Conservation (phyloP, 2,888 invertebrate genomes). For the Autographa gamma region DNA sequence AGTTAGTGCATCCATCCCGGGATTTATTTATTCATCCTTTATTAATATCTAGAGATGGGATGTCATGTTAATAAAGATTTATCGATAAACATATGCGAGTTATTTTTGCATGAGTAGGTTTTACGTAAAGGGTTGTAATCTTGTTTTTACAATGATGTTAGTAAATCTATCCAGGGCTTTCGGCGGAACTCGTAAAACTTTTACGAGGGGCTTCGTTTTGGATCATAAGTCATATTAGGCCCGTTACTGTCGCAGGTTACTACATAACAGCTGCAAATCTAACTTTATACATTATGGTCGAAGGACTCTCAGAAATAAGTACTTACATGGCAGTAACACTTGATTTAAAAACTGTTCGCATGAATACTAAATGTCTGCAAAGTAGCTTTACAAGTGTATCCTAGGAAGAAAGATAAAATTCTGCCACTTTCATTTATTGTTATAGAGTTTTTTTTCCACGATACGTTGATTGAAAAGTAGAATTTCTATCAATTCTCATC, state of each 20-base stretch:
- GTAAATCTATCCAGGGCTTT: constrained; percentile 41
- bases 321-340: not conserved
- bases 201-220: constrained; percentile 43
- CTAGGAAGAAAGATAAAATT: no score
- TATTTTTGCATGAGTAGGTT: constrained; percentile 2
- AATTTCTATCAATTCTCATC: no score
- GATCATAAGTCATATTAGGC: constrained; percentile 45
- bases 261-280: constrained; percentile 27
- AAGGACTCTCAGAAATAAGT: constrained; percentile 5
- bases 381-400: no score
- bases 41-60: constrained; percentile 1
- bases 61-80: not conserved
- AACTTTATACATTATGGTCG: constrained; percentile 27
- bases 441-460: no score
- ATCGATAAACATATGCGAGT: not conserved
- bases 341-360: constrained; percentile 8
- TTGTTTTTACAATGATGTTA: constrained; percentile 30
- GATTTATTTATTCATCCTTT: constrained; percentile 21
- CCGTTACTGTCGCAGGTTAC: constrained; percentile 50
- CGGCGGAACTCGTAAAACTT: constrained; percentile 41
- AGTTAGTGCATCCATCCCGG: constrained; percentile 37
- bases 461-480: no score
- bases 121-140: constrained; percentile 17
- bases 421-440: no score
- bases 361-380: no score